Conservation (phyloP, 1,140 invertebrate genomes). For the Psix sp. region DNA sequence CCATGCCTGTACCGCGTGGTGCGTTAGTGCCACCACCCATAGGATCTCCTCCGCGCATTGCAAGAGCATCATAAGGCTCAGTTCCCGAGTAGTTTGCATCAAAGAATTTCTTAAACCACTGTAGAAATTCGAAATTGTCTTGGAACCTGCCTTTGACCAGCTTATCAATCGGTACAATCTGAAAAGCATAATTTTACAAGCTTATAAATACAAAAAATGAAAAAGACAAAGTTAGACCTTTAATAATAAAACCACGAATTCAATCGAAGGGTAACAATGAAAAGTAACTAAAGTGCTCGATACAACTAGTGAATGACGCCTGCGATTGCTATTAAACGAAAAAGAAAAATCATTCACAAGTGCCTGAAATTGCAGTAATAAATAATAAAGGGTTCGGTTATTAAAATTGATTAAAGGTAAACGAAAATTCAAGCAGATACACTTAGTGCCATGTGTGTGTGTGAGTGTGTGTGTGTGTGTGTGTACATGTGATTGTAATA, state of each 20-base stretch:
- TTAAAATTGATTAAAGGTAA: no score
- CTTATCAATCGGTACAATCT: conserved; percentile 92
- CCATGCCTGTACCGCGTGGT: conserved; percentile 76
- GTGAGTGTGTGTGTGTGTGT: no score
- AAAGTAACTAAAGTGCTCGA: not conserved
- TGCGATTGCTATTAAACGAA: no score
- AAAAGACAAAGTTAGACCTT: conserved; percentile 5
- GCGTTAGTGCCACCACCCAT: conserved; percentile 84
- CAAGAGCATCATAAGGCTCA: conserved; percentile 91
- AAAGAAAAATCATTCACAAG: no score
- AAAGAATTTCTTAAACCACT: conserved; percentile 99
- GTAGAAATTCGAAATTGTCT: conserved; percentile 99
- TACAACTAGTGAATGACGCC: no score
- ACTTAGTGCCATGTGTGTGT: no score
- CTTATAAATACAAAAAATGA: conserved; percentile 28
- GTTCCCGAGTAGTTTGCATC: conserved; percentile 97
- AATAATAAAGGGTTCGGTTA: no score
- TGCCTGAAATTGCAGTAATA: no score
- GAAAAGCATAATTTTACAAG: conserved; percentile 54
- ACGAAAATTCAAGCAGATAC: no score
- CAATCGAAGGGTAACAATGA: conserved; percentile 1
- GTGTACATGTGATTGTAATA: conserved; percentile 45
- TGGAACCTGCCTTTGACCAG: conserved; percentile 96
- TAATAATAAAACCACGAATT: conserved; percentile 1
- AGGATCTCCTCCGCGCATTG: conserved; percentile 87